Evolutionary conservation across 2,888 invertebrate genomes (phyloP), one percentile per base, ranked within the genome.

Genomic region (Teleiodes luculella): DNA sequence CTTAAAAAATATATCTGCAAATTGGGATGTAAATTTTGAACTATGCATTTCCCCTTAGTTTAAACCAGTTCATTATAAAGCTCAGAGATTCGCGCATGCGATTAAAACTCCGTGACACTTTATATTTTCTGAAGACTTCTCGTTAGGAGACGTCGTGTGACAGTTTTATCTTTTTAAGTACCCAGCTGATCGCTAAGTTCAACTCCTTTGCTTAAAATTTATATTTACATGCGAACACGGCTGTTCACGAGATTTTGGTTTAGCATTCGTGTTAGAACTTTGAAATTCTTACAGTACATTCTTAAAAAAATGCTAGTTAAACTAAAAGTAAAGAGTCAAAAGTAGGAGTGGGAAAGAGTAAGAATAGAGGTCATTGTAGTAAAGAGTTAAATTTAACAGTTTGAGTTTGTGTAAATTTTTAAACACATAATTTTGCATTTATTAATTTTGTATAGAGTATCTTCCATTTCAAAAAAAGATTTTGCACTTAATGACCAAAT

Each of bases 1-100:
- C n/a, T n/a, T n/a, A n/a, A n/a, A n/a, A n/a, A n/a, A n/a, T n/a
- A n/a, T n/a, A n/a, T n/a, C n/a, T n/a, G n/a, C n/a, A n/a, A n/a
- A n/a, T n/a, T n/a, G n/a, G n/a, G n/a, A n/a, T n/a, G n/a, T n/a
- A n/a, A 24, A 6, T 24, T 24, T 4, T 4, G 24, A 24, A 43
- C 11, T 43, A 28, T 43, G 28, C 16, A 30, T 28, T 48, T 35
- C 28, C 36, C 52, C 52, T 54, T 50, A 57, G 31, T 16, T 31
- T 35, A 41, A 63, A 61, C 62, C 53, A 61, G 63, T 64, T 64
- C 59, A 58, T 61, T 62, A 60, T 59, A 49, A 61, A 55, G 53
- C 54, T 56, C 49, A 55, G 51, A 58, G 63, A 64, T 66, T 62
- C 53, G 58, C 53, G 45, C 53, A 57, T 47, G 52, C 58, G 60